Conservation (phyloP, 2,888 invertebrate species). For the Nemotelus nigrinus region DNA sequence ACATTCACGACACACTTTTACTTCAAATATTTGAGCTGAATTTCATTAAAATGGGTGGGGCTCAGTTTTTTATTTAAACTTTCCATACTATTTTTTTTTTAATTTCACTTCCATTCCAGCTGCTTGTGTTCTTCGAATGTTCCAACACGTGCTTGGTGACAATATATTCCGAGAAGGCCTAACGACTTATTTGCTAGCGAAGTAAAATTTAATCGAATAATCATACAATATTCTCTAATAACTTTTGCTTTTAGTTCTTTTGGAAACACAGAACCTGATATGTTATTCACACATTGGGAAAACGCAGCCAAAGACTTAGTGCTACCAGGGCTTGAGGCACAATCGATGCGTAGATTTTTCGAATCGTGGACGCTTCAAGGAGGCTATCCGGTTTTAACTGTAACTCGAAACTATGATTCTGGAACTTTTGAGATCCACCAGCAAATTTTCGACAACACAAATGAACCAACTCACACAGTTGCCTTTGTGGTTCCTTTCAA, state of each 20-base stretch:
- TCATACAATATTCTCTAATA: not conserved
- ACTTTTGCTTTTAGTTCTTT: conserved; percentile 27
- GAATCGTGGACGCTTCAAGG: conserved; percentile 71
- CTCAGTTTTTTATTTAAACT: too few relatives aligned
- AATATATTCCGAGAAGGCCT: conserved; percentile 14
- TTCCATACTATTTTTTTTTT: too few relatives aligned
- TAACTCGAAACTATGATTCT: conserved; percentile 66
- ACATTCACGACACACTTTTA: too few relatives aligned
- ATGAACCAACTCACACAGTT: conserved; percentile 41
- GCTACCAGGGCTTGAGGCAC: not conserved
- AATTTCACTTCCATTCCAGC: conserved; percentile 66
- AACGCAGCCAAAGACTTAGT: conserved; percentile 56
- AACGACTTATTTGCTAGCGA: not conserved
- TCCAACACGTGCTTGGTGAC: conserved; percentile 66
- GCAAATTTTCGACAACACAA: conserved; percentile 44
- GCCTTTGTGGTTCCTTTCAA: conserved; percentile 60
- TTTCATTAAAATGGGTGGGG: too few relatives aligned
- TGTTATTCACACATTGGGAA: conserved; percentile 49
- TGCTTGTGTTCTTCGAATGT: conserved; percentile 72
- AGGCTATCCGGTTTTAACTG: conserved; percentile 70
- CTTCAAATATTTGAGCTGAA: too few relatives aligned
- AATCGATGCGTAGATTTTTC: conserved; percentile 69
- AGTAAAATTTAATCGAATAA: conserved; percentile 24
- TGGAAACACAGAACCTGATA: conserved; percentile 53
- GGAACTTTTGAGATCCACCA: conserved; percentile 68